Evolutionary conservation across 2,113 vertebrate genomes (phyloP), one percentile per base, ranked within the genome.

Genomic region (Furnarius figulus): DNA sequence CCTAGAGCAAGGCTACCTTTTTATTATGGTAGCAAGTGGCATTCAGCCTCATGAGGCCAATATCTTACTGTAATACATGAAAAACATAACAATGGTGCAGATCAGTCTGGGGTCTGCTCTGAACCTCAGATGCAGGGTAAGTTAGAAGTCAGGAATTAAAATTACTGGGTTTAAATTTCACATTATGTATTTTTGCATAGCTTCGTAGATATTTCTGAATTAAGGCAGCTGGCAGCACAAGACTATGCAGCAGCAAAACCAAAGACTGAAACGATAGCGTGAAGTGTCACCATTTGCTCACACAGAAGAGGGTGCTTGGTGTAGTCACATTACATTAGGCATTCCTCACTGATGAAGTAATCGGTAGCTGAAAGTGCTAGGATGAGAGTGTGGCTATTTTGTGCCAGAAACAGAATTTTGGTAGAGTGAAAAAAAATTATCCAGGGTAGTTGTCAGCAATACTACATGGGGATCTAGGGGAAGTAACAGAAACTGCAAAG

Each of bases 1-100:
- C 52, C 61, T 73, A 73, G 83, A 87, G 42, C 82, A 93, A 93
- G 71, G 72, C 87, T 91, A 39, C 23, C 11, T 85, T 79, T 89
- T 86, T 55, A 77, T 63, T 59, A 52, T 5, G 8, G 63, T 35
- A 80, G 53, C 59, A 77, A 72, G 72, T 4, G 10, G n/a, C 52
- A 58, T 49, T 49, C 4, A 12, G 74, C 23, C 74, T 89, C 25
- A 8, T 9, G 20, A 88, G n/a, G 17, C 56, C 31, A 52, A 23
- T 47, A 47, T 47, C 22, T 47, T 47, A 47, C 47, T 23, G 25
- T 44, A 68, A 76, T 62, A 49, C 16, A 84, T 2, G 25, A 71
- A 91, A 93, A 73, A 31, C 10, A 20, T 4, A 63, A 35, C 12
- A 75, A 8, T 18, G 5, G 27, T 44, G 73, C n/a, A 62, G 28